Evolutionary conservation across 2,888 invertebrate genomes (phyloP), one percentile per base, ranked within the genome.

Genomic region (Tenthredo distinguenda): DNA sequence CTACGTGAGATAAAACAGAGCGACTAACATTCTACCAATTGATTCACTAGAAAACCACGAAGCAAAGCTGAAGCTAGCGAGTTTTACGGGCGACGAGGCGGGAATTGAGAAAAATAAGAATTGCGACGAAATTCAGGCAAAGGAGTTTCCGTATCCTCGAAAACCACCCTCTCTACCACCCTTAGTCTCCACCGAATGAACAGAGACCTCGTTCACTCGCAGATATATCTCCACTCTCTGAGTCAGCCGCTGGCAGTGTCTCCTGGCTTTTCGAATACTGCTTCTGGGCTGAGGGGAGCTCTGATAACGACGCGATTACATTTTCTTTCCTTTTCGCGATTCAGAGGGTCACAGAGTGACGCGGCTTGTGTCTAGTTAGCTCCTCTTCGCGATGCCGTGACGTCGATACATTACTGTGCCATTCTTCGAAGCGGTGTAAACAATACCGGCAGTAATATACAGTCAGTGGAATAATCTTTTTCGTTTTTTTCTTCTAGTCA

Each of bases 301-400:
- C 50, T 81, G 81, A 81, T 81, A 81, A 81, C 81, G 81, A 58
- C 40, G 62, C 62, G 81, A 81, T 81, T 81, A 81, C 81, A 43
- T 81, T 81, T 81, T 62, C n/a, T 81, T 34, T 77, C 34, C 77
- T 34, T 81, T 62, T 62, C 81, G 58, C n/a, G 31, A 50, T 77
- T 77, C 77, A 37, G 58, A 81, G 62, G 81, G 40, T 37, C 40
- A 81, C 81, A 50, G 62, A 40, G 40, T 62, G 62, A 62, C 62
- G 40, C 40, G 40, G 58, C 21, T 40, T 21, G 62, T 9, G 62
- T 76, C 79, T 79, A 37, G 50, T 55, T 58, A 81, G 40, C 58
- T 37, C 37, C n/a, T 12, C 26, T 55, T 18, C 31, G n/a, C 15
- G 15, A 40, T 81, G 34, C 62, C 37, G 21, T 37, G 40, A 58